phyloP scores from a whole-genome alignment of 2,113 vertebrate genomes.

The Passer domesticus region DNA sequence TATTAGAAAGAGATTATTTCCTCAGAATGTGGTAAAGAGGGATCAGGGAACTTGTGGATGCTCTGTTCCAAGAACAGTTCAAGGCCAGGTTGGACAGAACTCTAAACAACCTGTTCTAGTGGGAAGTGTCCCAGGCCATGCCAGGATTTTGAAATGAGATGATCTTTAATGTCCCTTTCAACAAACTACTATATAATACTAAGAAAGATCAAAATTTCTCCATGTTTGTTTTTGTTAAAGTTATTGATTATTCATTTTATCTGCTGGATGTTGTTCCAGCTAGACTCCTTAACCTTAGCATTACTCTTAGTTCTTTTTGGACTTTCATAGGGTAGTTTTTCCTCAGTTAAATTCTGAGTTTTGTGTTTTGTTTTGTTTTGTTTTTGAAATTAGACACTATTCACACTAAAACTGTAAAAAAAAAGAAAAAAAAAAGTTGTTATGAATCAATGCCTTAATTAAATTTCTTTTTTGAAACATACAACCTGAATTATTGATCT shows the following conservation, averaged over 20 bases:
- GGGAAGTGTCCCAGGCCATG: background rate
- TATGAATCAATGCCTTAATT: background rate
- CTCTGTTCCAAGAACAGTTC: background rate
- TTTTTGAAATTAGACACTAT: background rate
- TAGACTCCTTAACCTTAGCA: rapidly evolving
- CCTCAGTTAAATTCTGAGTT: rapidly evolving
- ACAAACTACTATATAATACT: background rate
- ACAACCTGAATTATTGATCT: background rate
- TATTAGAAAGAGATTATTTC: background rate
- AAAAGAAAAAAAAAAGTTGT: background rate
- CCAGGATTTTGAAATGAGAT: background rate
- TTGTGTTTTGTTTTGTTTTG: rapidly evolving
- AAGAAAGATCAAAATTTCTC: background rate
- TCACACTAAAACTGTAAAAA: background rate
- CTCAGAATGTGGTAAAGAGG: background rate
- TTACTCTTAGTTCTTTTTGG: background rate
- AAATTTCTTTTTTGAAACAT: background rate
- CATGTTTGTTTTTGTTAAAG: rapidly evolving
- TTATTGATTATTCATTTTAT: background rate
- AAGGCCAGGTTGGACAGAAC: background rate
- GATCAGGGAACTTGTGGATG: too few species aligned
- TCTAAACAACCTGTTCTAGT: background rate
- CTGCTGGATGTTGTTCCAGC: background rate
- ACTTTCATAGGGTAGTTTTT: background rate
- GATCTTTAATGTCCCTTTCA: background rate